These are phyloP conservation scores for Temnothorax curvispinosus DNA, from an alignment of 1,140 invertebrate genomes.

Conservation along the genomic window DNA sequence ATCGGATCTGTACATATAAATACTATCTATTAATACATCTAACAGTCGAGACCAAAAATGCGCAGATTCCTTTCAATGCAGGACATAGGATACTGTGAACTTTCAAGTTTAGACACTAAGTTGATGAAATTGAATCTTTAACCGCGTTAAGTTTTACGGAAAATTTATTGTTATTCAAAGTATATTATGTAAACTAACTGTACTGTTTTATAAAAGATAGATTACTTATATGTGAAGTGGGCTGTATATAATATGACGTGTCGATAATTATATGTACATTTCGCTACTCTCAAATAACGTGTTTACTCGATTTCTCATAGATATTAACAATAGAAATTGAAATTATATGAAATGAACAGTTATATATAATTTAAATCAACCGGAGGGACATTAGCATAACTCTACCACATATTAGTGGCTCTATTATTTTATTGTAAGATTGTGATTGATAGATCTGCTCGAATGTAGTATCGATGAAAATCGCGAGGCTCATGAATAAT, in stretches of 20 bases:
- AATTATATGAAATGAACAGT: neutral
- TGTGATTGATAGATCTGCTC: neutral
- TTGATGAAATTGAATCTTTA: slow-evolving; percentile 63
- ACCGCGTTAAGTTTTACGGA: slow-evolving; percentile 36
- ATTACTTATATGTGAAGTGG: slow-evolving; percentile 41
- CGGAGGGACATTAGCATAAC: neutral
- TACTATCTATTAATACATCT: slow-evolving; percentile 65
- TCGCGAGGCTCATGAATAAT: neutral
- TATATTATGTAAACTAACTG: slow-evolving; percentile 32
- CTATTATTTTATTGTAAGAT: neutral
- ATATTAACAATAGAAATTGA: neutral
- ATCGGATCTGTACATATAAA: slow-evolving; percentile 66
- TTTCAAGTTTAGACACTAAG: slow-evolving; percentile 44
- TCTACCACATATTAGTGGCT: neutral
- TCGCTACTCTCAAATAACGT: slow-evolving; percentile 32
- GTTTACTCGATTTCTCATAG: slow-evolving; percentile 43
- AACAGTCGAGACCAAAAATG: slow-evolving; percentile 63
- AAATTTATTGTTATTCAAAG: slow-evolving; percentile 38
- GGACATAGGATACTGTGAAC: slow-evolving; percentile 52
- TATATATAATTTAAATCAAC: slow-evolving; percentile 19
- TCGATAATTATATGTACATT: slow-evolving; percentile 21
- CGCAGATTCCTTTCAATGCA: slow-evolving; percentile 64
- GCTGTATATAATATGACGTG: slow-evolving; percentile 24
- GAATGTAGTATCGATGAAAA: neutral
- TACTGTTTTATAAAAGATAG: slow-evolving; percentile 47